Evolutionary conservation across 2,797 vertebrate genomes (phyloP), one percentile per base, ranked within the genome.

Genomic region (Miichthys miiuy): DNA sequence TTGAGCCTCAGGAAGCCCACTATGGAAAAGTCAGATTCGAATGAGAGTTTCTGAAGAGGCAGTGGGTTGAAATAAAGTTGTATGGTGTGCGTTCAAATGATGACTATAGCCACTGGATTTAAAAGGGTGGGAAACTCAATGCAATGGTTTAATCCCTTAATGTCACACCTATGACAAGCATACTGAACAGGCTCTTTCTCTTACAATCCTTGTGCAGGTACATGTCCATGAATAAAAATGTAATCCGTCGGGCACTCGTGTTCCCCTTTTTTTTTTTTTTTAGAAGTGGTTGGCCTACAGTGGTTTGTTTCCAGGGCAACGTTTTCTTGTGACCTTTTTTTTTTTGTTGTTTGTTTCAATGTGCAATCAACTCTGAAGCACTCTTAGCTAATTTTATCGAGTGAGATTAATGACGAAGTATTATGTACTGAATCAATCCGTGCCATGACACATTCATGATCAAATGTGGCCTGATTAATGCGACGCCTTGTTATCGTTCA

Each of bases 121-220:
- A 70, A 64, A 64, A 25, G 25, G 14, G 21, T 18, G 34, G 9
- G 47, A 67, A 76, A 42, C 44, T 78, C 64, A 79, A 72, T 79
- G 74, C 75, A 74, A 83, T 76, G 57, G 72, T 79, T 86, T 81
- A 82, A 87, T 84, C 52, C 50, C 27, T 72, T 82, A 75, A 83
- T 72, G 57, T 80, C 13, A 18, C 34, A 25, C 25, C 70, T 80
- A 55, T 83, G 71, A 84, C 63, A 48, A 68, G 79, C 70, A 77
- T 74, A 67, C 41, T 1, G 44, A 86, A 65, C 50, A 77, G 58
- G 16, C 52, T 82, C 23, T 41, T 67, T 72, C 34, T 16, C 54
- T 64, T 52, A 38, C 2, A 67, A 27, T 74, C 51, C 52, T 46
- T 48, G 11, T 65, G 57, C 14, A 20, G 58, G 51, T 58, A 51